A percentile compares a stretch with the other conserved stretches of the same genome.
These are phyloP conservation scores for Halocynthia roretzi DNA, from an alignment of 23 tunicate species.

Conservation along the genomic window DNA sequence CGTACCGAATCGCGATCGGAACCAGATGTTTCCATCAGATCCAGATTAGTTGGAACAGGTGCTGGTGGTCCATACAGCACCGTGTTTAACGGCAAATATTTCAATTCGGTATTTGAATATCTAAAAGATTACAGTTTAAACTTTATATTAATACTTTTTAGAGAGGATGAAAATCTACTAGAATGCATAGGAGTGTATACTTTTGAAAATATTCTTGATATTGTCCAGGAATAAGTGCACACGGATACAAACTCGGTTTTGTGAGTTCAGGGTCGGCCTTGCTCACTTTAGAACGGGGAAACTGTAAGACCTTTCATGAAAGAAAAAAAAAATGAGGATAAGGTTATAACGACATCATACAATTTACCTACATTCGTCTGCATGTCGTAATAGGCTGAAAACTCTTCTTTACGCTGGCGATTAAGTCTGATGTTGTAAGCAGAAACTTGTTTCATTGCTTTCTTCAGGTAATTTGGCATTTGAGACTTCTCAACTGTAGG, in stretches of 20 bases:
- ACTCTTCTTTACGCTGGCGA: constrained; percentile 71
- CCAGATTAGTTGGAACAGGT: constrained; percentile 28
- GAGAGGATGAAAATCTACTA: background rate
- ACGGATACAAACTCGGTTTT: constrained; percentile 83
- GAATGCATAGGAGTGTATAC: constrained; percentile 6
- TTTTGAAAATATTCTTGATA: constrained; percentile 89
- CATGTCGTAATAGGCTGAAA: constrained; percentile 81
- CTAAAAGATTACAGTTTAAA: constrained; percentile 6
- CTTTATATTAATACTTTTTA: background rate
- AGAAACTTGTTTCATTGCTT: constrained; percentile 81
- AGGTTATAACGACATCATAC: background rate
- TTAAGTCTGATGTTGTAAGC: constrained; percentile 57
- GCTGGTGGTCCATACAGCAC: constrained; percentile 84
- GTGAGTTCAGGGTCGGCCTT: constrained; percentile 80
- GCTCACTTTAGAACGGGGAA: constrained; percentile 48
- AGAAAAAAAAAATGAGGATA: background rate
- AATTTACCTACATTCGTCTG: constrained; percentile 58
- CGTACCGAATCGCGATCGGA: constrained; percentile 24
- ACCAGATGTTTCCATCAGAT: constrained; percentile 22
- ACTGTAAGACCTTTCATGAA: constrained; percentile 56
- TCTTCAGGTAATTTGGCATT: constrained; percentile 47
- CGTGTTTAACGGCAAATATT: constrained; percentile 76
- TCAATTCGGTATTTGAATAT: constrained; percentile 69
- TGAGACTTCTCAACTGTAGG: constrained; percentile 65
- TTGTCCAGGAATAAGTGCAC: constrained; percentile 92